Evolutionary conservation across 1,140 invertebrate species (phyloP).

Genomic region (Pachypeltis micranthus): DNA sequence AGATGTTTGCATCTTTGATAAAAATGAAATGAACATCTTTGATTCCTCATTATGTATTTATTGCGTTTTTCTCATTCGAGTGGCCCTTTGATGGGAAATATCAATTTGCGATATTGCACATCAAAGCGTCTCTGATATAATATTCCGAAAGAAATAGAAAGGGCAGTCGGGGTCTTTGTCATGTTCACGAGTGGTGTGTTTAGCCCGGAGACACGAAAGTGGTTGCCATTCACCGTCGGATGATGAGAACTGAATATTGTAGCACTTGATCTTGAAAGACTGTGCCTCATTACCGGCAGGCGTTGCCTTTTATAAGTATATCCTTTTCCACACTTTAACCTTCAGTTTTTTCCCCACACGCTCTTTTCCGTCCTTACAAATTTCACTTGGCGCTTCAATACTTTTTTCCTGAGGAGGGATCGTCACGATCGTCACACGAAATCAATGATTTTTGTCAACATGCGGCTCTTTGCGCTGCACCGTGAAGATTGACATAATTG

Average conservation of each 20-base stretch:
- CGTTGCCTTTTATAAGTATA: not conserved
- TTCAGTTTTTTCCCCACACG: too few relatives aligned
- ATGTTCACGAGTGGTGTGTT: not conserved
- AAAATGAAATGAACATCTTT: slow-evolving; percentile 3
- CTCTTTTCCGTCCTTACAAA: too few relatives aligned
- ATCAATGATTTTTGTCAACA: not conserved
- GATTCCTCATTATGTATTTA: slow-evolving; percentile 12
- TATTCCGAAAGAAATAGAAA: slow-evolving; percentile 9
- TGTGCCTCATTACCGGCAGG: not conserved
- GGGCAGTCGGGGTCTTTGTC: not conserved
- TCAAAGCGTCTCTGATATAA: slow-evolving; percentile 3
- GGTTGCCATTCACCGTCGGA: not conserved
- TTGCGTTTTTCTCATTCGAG: slow-evolving; percentile 10
- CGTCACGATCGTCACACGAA: not conserved
- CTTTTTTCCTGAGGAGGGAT: not conserved
- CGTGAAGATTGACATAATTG: not conserved
- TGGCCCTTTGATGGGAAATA: slow-evolving; percentile 1
- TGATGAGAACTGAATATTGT: slow-evolving; percentile 10
- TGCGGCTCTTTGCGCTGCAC: not conserved
- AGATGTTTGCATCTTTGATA: not conserved
- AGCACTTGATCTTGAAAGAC: not conserved
- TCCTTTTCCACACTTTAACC: too few relatives aligned
- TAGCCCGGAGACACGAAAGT: not conserved
- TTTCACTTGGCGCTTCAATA: not conserved
- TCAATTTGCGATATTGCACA: slow-evolving; percentile 11